Evolutionary conservation across 2,797 vertebrate genomes (phyloP), one percentile per base, ranked within the genome.

Genomic region (Falco columbarius): DNA sequence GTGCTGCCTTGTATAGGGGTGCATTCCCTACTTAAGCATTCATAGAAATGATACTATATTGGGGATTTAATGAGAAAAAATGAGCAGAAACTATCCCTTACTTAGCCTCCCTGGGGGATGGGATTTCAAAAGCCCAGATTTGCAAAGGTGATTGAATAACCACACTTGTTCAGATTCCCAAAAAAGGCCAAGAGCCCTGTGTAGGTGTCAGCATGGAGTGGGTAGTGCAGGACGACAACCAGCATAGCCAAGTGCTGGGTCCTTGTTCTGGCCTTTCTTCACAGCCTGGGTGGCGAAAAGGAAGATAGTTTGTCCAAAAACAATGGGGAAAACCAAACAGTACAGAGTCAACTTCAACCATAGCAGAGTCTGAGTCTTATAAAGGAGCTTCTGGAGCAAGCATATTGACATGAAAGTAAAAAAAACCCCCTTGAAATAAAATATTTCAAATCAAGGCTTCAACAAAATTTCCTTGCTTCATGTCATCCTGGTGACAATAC

Each of bases 151-250:
- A 98, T 94, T 90, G 98, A 98, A 98, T 99, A 99, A n/a, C 98
- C 98, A 90, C 98, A 97, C 77, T 98, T 99, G 97, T 99, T 99
- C 93, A 98, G 98, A 95, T 99, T 99, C 40, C 98, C 98, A 6
- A 98, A 96, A 88, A 98, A 98, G n/a, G 98, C 98, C 98, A 99
- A 98, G 52, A 98, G 61, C 26, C 98, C 98, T 8, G 98, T 97
- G 29, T 98, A 99, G 26, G 98, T 98, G 49, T 99, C 98, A 32
- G 99, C 98, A 59, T 51, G 71, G 96, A 99, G 95, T 30, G 96
- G 94, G 93, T 99, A 98, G 40, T 97, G 97, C 73, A 99, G 95
- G 70, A 99, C 90, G 61, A 98, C 92, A 38, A 98, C 98, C 98
- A 85, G 94, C 98, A 94, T 97, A 98, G 72, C 97, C 98, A 27